Base-by-base conservation (phyloP, 2,113 vertebrate species). In the Amia ocellicauda region DNA sequence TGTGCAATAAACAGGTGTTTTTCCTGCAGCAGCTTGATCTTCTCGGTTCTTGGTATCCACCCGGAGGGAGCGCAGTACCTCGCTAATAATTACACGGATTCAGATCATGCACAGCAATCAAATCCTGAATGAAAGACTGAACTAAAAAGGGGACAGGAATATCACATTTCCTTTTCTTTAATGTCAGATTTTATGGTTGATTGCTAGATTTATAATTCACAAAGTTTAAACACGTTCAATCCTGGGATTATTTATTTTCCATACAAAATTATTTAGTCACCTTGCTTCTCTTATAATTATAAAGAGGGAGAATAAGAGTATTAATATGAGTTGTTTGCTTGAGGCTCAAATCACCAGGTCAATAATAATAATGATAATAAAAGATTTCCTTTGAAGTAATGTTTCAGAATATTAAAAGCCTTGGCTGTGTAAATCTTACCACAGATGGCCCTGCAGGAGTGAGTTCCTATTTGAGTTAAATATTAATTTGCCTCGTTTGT, bases 31-130 rank as follows among this genome's bases (percentile, higher is more conserved):
- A 36, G 40, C 23, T 43, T 4, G 14, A 29, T 29, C 26, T 27
- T 45, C 14, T 28, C 4, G 2, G 17, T 9, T 17, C 4, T 8
- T 42, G 22, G 29, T 17, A n/a, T 13, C 9, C 58, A 47, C 42
- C 42, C 42, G 23, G n/a, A 8, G 29, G 26, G 53, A 26, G 29
- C 11, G n/a, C 43, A 41, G 28, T 66, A 29, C 22, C 22, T 58
- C 45, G 8, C 7, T 58, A 66, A 49, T 50, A 57, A 66, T 66
- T 51, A 66, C 16, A 65, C 5, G 41, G 63, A 26, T 45, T 66
- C 28, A 51, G 2, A 22, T 58, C 43, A 19, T 58, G 56, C 20
- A 49, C 16, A n/a, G 45, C 55, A 66, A 66, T 51, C 50, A 58
- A 62, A 8, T 14, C 2, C 23, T 29, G 40, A 62, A 62, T 53